These are phyloP conservation scores for Austrofundulus limnaeus DNA, from an alignment of 2,113 vertebrate genomes.

Conservation along the genomic window DNA sequence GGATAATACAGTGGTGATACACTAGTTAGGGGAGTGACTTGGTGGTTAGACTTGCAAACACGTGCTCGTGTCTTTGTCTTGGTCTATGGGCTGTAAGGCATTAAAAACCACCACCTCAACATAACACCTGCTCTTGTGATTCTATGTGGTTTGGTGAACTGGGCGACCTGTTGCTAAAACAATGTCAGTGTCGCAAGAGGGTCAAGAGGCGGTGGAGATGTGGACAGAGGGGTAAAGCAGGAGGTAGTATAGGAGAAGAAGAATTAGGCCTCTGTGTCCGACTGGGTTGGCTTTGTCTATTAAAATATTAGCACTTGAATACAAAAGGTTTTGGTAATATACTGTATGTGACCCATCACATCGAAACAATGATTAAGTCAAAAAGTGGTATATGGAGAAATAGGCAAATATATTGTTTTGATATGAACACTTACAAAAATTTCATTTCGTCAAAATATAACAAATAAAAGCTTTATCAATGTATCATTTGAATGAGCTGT, in stretches of 20 bases:
- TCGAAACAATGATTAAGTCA: no score
- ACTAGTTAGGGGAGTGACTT: constrained; percentile 7
- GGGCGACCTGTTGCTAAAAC: constrained; percentile 54
- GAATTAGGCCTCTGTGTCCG: constrained; percentile 21
- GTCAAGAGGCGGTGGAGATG: no score
- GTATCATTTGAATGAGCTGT: no score
- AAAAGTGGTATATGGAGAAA: no score
- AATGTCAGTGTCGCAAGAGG: constrained; percentile 26
- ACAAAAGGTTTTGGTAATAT: no score
- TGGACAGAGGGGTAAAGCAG: constrained; percentile 22
- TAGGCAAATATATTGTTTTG: no score
- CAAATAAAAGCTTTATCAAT: no score
- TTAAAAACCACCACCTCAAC: constrained; percentile 23
- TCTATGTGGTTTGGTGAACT: constrained; percentile 55
- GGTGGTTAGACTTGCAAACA: constrained; percentile 3
- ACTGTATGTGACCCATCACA: no score
- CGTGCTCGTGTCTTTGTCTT: constrained; percentile 20
- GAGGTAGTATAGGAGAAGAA: constrained; percentile 22
- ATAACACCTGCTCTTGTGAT: constrained; percentile 53
- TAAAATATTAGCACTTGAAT: no score
- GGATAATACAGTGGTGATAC: constrained; percentile 44
- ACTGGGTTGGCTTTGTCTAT: no score
- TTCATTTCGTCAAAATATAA: no score
- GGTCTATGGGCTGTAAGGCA: constrained; percentile 9
- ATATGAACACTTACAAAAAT: no score